Conservation (phyloP, 2,888 invertebrate species). For the Electrophaes corylata region DNA sequence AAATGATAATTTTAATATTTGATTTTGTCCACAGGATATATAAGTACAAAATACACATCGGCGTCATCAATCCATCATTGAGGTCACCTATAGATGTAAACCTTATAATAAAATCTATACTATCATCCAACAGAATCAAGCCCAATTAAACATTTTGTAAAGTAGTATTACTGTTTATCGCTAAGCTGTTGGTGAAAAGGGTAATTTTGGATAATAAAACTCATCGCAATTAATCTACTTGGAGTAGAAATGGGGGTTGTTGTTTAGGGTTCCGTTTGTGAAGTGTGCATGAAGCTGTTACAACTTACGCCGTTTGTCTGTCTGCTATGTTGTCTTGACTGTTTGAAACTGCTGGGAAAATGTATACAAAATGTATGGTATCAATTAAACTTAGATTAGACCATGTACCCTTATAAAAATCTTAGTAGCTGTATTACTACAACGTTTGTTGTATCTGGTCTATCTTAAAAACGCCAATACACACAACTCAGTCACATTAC, state of each 20-base stretch:
- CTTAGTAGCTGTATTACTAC: too few relatives aligned
- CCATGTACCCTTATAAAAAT: too few relatives aligned
- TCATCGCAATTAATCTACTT: neutral
- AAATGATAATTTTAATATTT: too few relatives aligned
- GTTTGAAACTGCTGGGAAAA: neutral
- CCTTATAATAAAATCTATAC: neutral
- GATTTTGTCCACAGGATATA: slow-evolving; percentile 46
- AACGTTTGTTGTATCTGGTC: too few relatives aligned
- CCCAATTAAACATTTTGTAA: neutral
- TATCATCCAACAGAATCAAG: too few relatives aligned
- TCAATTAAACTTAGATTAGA: too few relatives aligned
- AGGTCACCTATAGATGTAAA: slow-evolving; percentile 22
- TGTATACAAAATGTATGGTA: too few relatives aligned
- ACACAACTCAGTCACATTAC: too few relatives aligned
- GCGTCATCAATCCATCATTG: slow-evolving; percentile 28
- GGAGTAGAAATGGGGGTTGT: neutral
- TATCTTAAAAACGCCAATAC: too few relatives aligned
- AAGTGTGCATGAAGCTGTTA: neutral
- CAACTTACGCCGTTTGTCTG: neutral
- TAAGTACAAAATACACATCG: slow-evolving; percentile 41
- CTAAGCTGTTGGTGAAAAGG: neutral
- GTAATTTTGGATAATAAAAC: neutral
- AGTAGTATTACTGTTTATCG: neutral
- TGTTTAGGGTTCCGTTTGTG: neutral
- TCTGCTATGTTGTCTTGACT: neutral